Conservation (phyloP, 2,797 vertebrate genomes). For the Garrulus glandarius region DNA sequence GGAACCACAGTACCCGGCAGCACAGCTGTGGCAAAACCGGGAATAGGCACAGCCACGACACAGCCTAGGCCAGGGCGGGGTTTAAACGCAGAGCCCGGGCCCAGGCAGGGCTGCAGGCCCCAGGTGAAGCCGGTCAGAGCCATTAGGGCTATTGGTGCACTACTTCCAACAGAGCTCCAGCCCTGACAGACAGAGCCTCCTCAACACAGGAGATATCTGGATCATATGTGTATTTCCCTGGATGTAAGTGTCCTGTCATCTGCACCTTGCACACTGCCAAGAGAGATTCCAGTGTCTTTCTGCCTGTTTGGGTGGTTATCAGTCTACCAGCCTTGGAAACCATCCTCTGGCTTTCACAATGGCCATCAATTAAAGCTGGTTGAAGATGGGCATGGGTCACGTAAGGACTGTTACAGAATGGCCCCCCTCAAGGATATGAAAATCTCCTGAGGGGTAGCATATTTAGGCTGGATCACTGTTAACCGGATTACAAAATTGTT, state of each 20-base stretch:
- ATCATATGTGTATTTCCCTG: rapidly evolving
- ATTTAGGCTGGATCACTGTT: not conserved
- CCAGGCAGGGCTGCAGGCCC: not conserved
- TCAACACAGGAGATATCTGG: too few species aligned
- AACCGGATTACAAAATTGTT: not conserved
- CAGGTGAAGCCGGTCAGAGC: not conserved
- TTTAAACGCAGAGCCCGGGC: not conserved
- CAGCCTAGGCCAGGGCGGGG: not conserved
- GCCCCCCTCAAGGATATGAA: not conserved
- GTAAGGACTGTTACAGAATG: not conserved
- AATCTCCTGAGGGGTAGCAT: not conserved
- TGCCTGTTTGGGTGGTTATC: not conserved
- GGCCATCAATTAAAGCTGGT: not conserved
- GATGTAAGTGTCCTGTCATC: not conserved
- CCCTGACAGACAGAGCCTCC: not conserved
- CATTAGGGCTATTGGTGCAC: rapidly evolving
- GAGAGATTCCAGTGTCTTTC: not conserved
- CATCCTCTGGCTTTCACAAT: not conserved
- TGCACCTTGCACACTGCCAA: not conserved
- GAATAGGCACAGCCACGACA: rapidly evolving
- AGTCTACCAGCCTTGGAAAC: not conserved
- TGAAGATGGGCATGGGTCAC: not conserved
- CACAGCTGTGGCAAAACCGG: too few species aligned
- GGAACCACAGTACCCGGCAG: rapidly evolving
- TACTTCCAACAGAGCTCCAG: rapidly evolving